Conservation (phyloP, 1,140 invertebrate species). For the Apis cerana region DNA sequence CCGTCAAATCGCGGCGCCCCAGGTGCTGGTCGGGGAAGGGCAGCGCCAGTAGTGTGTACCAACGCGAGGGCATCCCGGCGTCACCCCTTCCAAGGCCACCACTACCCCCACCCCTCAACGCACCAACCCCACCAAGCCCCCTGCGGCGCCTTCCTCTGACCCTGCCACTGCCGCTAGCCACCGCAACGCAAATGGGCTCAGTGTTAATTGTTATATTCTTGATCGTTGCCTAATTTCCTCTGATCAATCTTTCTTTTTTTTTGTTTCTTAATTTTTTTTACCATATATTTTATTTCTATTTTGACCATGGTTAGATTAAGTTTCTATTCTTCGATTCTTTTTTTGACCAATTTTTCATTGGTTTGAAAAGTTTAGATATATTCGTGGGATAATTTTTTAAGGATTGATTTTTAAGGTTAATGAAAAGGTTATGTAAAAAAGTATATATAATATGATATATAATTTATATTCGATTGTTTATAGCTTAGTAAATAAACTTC, state of each 20-base stretch:
- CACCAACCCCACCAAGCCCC: conserved; percentile 79
- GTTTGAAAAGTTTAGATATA: too few relatives aligned
- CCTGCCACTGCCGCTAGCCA: conserved; percentile 77
- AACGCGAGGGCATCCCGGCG: conserved; percentile 86
- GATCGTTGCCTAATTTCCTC: conserved; percentile 12
- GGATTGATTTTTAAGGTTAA: too few relatives aligned
- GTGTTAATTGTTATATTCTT: conserved; percentile 65
- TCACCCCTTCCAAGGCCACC: conserved; percentile 78
- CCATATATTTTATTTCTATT: not conserved
- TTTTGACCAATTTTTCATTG: too few relatives aligned
- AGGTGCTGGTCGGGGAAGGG: conserved; percentile 95
- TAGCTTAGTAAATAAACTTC: too few relatives aligned
- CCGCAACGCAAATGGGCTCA: conserved; percentile 73
- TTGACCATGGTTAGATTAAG: too few relatives aligned
- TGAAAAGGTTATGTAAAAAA: too few relatives aligned
- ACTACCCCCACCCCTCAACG: conserved; percentile 79
- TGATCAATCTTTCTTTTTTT: not conserved
- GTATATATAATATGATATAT: too few relatives aligned
- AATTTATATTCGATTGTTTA: too few relatives aligned
- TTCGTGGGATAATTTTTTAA: too few relatives aligned
- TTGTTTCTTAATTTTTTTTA: not conserved
- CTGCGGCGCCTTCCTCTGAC: conserved; percentile 78
- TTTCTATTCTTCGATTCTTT: too few relatives aligned
- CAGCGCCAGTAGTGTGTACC: conserved; percentile 94
- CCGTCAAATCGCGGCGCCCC: conserved; percentile 89